phyloP scores from a whole-genome alignment of 2,888 invertebrate species.

The Leptopilina syphax region DNA sequence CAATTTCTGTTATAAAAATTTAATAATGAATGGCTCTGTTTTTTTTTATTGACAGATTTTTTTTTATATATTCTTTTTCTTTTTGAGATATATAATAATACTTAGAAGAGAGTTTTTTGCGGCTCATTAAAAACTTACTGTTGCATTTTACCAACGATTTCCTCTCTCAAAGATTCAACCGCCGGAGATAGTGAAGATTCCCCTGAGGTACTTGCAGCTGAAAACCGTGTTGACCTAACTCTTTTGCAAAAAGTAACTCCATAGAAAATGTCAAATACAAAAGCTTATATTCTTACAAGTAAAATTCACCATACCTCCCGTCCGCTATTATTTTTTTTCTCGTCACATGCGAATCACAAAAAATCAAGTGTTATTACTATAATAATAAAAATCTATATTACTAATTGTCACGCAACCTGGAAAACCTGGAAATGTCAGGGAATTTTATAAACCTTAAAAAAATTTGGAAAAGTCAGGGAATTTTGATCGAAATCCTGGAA shows the following conservation, averaged over 20 bases:
- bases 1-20: too few species aligned
- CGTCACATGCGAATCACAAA: not conserved
- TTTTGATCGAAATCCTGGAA: too few species aligned
- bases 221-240: constrained; percentile 28
- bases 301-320: not conserved
- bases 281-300: not conserved
- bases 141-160: constrained; percentile 56
- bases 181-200: constrained; percentile 55
- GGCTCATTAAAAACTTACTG: constrained; percentile 56
- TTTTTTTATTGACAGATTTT: not conserved
- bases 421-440: too few species aligned
- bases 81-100: too few species aligned
- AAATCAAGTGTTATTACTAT: not conserved
- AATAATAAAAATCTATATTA: not conserved
- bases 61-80: too few species aligned
- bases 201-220: constrained; percentile 40
- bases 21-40: not conserved
- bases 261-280: constrained; percentile 14
- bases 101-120: not conserved
- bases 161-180: constrained; percentile 58
- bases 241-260: not conserved
- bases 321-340: not conserved
- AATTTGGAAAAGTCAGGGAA: too few species aligned
- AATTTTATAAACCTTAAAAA: too few species aligned
- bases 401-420: too few species aligned